Conservation (phyloP, 2,113 vertebrate species). For the Glaucomys volans region DNA sequence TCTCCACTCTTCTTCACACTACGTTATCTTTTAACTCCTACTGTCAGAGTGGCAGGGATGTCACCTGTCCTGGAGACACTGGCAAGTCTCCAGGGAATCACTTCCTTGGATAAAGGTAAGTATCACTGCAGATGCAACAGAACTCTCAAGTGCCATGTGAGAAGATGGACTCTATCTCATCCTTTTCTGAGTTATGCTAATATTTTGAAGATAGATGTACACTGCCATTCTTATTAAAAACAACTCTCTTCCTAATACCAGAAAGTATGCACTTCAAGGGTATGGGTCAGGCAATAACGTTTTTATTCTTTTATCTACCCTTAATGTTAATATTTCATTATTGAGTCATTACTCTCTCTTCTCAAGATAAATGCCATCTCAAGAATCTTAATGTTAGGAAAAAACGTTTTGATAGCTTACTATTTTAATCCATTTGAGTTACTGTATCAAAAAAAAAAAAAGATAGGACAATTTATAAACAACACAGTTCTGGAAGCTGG, state of each 20-base stretch:
- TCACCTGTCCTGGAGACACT: background rate
- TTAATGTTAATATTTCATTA: background rate
- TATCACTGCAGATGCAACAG: background rate
- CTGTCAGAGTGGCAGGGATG: background rate
- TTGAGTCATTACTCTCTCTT: background rate
- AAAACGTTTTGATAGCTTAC: background rate
- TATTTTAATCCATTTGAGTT: background rate
- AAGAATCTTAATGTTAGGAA: background rate
- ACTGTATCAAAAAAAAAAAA: background rate
- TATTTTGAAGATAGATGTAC: background rate
- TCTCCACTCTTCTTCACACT: background rate
- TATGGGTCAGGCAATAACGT: too few relatives aligned
- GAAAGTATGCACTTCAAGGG: too few relatives aligned
- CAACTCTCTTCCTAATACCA: too few relatives aligned
- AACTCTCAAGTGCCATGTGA: background rate
- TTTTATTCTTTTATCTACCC: background rate
- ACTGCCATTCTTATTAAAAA: background rate
- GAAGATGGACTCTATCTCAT: background rate
- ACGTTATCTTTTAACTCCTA: background rate
- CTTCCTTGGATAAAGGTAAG: background rate
- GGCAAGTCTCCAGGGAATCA: background rate
- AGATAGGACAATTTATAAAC: background rate
- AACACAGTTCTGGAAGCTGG: too few relatives aligned
- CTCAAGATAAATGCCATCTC: background rate
- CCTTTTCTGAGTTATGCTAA: background rate